Base-by-base conservation (phyloP, 2,797 vertebrate species). In the Lagodon rhomboides region DNA sequence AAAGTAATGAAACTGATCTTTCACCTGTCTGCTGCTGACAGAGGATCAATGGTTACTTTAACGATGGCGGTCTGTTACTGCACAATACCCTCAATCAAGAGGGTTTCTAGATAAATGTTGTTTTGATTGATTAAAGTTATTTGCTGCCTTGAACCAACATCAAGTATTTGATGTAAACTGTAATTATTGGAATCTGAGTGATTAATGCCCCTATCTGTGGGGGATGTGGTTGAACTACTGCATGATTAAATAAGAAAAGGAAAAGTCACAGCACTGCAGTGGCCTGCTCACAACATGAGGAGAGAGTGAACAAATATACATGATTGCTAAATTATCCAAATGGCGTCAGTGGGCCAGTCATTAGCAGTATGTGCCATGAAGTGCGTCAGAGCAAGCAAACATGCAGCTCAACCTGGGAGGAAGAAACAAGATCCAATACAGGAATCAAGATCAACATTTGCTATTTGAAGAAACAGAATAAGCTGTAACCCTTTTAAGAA, bases 1-100 rank as follows among this genome's bases (percentile, higher is more conserved):
- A 77, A 73, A 85, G 69, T 82, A 80, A 80, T 81, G 81, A 85
- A 86, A 82, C 46, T 60, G 68, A 83, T 83, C 73, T 77, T 73
- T 79, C 75, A 81, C 67, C 60, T 84, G 59, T 71, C 73, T 74
- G 25, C 75, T 47, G 44, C 50, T 70, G 23, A 73, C 72, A 54
- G 49, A 65, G 17, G 49, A 84, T 87, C 61, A 51, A 69, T 76
- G 27, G 51, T 63, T 68, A 41, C 13, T 75, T 68, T 68, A 65
- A 56, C 55, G 46, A 43, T 3, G 12, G 22, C n/a, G 18, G 63
- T 62, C 68, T 60, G 8, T 44, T 55, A 34, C 16, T 73, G 38
- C 46, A 56, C 25, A 69, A 61, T 54, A 47, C 4, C 38, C 11
- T 25, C 25, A 59, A 44, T 53, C 12, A 49, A 49, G 41, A 47